Conservation (phyloP, 2,888 invertebrate species). For the Choristoneura rosaceana region DNA sequence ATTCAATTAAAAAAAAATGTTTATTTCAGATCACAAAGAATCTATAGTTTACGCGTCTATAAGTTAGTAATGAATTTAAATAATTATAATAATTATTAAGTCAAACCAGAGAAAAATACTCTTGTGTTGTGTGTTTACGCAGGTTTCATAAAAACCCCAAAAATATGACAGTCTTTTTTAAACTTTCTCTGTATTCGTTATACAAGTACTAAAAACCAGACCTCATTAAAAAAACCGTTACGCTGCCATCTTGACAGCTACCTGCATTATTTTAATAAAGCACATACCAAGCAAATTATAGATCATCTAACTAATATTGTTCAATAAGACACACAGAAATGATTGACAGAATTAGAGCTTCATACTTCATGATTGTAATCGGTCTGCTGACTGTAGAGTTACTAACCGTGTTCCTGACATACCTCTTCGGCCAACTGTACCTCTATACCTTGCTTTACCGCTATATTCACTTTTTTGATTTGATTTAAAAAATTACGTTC, state of each 20-base stretch:
- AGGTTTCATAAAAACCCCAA: too few species aligned
- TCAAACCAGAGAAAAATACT: too few species aligned
- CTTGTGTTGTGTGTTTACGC: too few species aligned
- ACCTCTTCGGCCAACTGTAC: slow-evolving; percentile 13
- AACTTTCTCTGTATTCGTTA: neutral
- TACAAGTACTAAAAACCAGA: neutral
- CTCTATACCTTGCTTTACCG: slow-evolving; percentile 7
- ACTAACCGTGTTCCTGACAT: slow-evolving; percentile 28
- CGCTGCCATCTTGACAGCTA: neutral
- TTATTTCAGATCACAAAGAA: too few species aligned
- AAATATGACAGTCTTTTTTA: too few species aligned
- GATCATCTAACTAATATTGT: slow-evolving; percentile 18
- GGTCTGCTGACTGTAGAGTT: slow-evolving; percentile 25
- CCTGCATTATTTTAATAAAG: neutral
- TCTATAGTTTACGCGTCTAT: too few species aligned
- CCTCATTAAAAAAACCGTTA: neutral
- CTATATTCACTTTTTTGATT: neutral
- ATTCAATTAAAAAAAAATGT: too few species aligned
- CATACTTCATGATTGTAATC: slow-evolving; percentile 32
- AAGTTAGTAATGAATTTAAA: too few species aligned
- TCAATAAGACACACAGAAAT: slow-evolving; percentile 34
- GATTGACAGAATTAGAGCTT: slow-evolving; percentile 39
- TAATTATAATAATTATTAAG: too few species aligned
- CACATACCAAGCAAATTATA: slow-evolving; percentile 8
- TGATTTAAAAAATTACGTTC: too few species aligned